Base-by-base conservation (phyloP, 2,888 invertebrate species). In the Geotrupes spiniger region DNA sequence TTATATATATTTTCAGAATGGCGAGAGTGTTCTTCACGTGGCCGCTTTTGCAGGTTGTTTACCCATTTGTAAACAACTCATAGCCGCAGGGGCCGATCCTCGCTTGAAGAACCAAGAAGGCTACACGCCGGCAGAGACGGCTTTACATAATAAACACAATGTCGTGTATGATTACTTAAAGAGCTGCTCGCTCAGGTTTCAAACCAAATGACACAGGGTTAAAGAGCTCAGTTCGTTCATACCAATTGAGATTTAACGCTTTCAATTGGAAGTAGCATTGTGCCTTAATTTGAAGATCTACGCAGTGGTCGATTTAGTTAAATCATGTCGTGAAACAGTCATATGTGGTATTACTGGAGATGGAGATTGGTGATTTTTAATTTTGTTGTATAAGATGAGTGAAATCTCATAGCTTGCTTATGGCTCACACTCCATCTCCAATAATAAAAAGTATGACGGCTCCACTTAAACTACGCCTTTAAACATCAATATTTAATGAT, bases 1-100 rank as follows among this genome's bases (percentile, higher is more conserved):
- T 27, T 45, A 15, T 53, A 36, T 38, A 50, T 51, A 58, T 56
- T 74, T 74, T 28, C 71, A 93, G 92, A 95, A 94, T 76, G 95
- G 94, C 0, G 93, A 95, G 75, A 85, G 88, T 45, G 89, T 92
- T 1, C 75, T 96, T 39, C 95, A 95, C 76, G 94, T 92, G 38
- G 94, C 94, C 2, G 88, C 89, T 27, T 82, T 93, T 76, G 91
- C 89, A 71, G 94, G 93, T 0, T 89, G 91, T 66, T 77, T 90
- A 69, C 75, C 85, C 2, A 87, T 92, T 40, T 87, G 87, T 46
- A 84, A 87, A 64, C 83, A 87, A 66, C 75, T 93, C 31, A 77
- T 89, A 37, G 82, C 80, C 45, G 82, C 85, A 54, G 86, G 84
- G 33, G 79, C 85, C 40, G 81, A 87, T 74, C 78, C 85, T 36